These are phyloP conservation scores for Acipenser transmontanus DNA, from an alignment of 2,797 vertebrate species.

Conservation along the genomic window DNA sequence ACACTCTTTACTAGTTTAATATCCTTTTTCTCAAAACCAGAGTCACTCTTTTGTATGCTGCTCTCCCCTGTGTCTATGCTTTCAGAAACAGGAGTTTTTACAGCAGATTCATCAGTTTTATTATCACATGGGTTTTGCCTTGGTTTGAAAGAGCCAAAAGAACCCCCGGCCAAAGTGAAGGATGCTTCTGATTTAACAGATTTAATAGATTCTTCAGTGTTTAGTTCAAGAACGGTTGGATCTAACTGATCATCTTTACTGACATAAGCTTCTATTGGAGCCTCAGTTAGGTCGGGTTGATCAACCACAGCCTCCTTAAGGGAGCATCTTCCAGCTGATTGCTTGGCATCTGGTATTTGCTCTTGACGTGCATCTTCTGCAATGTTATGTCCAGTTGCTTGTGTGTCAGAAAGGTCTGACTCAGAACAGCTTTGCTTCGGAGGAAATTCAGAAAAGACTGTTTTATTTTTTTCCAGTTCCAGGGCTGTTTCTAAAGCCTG, in stretches of 20 bases:
- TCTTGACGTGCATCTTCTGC: conserved; percentile 12
- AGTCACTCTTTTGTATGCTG: not conserved
- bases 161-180: conserved; percentile 55
- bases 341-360: not conserved
- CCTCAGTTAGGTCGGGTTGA: conserved; percentile 24
- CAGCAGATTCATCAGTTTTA: conserved; percentile 22
- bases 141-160: conserved; percentile 61
- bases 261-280: conserved; percentile 24
- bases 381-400: conserved; percentile 19
- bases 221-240: conserved; percentile 9
- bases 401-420: conserved; percentile 5
- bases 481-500: conserved; percentile 18
- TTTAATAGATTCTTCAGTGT: conserved; percentile 24
- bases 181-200: conserved; percentile 27
- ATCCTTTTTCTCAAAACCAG: conserved; percentile 12
- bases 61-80: conserved; percentile 22
- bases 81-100: conserved; percentile 8
- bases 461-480: conserved; percentile 14
- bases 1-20: conserved; percentile 26
- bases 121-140: conserved; percentile 44
- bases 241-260: conserved; percentile 23
- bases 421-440: not conserved
- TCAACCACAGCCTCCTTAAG: not conserved
- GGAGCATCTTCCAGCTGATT: conserved; percentile 14
- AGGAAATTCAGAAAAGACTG: conserved; percentile 5